Conservation (phyloP, 2,888 invertebrate genomes). For the Xylophagus ater region DNA sequence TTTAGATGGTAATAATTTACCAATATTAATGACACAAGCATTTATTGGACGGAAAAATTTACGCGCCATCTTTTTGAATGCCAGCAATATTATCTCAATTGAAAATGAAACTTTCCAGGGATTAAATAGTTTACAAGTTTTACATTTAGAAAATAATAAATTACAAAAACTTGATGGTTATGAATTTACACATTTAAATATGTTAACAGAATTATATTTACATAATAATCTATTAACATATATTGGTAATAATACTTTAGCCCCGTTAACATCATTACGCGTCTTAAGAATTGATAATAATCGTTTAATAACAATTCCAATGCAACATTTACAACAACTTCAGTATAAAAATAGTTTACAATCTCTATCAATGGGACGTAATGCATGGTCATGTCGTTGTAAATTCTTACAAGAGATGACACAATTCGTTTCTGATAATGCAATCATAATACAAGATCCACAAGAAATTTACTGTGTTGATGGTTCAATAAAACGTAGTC, state of each 20-base stretch:
- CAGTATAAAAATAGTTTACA: slow-evolving; percentile 47
- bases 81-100: slow-evolving; percentile 70
- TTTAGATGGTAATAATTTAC: slow-evolving; percentile 80
- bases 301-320: slow-evolving; percentile 64
- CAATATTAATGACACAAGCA: slow-evolving; percentile 71
- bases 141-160: slow-evolving; percentile 79
- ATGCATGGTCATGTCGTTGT: slow-evolving; percentile 85
- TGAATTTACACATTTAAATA: slow-evolving; percentile 72
- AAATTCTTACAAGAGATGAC: slow-evolving; percentile 76
- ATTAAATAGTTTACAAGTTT: slow-evolving; percentile 60
- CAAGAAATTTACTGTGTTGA: slow-evolving; percentile 74
- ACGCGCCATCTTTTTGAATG: slow-evolving; percentile 74
- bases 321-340: slow-evolving; percentile 57
- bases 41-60: slow-evolving; percentile 86
- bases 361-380: slow-evolving; percentile 68
- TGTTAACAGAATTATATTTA: slow-evolving; percentile 69
- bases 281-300: slow-evolving; percentile 76
- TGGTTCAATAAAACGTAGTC: slow-evolving; percentile 60
- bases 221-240: slow-evolving; percentile 73
- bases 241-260: slow-evolving; percentile 70
- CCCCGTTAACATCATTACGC: slow-evolving; percentile 65
- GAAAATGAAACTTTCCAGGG: slow-evolving; percentile 87
- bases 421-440: slow-evolving; percentile 70
- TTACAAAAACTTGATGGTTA: slow-evolving; percentile 67
- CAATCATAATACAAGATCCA: slow-evolving; percentile 66